These are phyloP conservation scores for Cotesia congregata DNA, from an alignment of 2,888 invertebrate species.

Conservation along the genomic window DNA sequence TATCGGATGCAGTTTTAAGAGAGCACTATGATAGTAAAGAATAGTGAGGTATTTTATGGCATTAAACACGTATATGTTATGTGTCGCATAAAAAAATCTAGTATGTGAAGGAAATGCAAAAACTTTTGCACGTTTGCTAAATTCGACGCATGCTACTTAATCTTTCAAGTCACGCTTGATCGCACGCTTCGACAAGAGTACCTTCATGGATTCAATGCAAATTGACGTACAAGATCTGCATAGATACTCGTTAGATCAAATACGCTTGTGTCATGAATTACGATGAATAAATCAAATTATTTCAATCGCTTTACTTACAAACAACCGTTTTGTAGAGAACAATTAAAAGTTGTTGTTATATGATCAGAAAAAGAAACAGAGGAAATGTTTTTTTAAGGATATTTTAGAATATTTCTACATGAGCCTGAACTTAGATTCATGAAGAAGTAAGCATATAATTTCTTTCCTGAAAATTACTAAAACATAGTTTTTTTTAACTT, in stretches of 20 bases:
- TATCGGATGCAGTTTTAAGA: constrained; percentile 22
- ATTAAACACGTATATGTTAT: too few species aligned
- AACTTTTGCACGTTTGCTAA: background rate
- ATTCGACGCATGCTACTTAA: constrained; percentile 17
- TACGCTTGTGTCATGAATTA: background rate
- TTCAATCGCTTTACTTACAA: background rate
- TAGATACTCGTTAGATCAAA: background rate
- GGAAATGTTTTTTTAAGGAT: too few species aligned
- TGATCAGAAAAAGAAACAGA: too few species aligned
- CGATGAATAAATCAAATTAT: background rate
- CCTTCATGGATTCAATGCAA: constrained; percentile 23
- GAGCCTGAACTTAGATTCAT: too few species aligned
- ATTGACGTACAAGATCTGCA: constrained; percentile 17
- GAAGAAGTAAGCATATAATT: too few species aligned
- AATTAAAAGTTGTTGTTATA: background rate
- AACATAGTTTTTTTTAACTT: too few species aligned
- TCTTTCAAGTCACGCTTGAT: constrained; percentile 32
- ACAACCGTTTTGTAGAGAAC: background rate
- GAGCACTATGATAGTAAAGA: constrained; percentile 3
- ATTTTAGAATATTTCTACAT: too few species aligned
- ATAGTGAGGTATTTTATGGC: constrained; percentile 6
- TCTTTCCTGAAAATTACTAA: too few species aligned
- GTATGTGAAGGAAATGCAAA: constrained; percentile 1
- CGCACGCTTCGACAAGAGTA: constrained; percentile 22
- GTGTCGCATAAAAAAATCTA: constrained; percentile 13